phyloP scores from a whole-genome alignment of 1,140 invertebrate genomes.

The Mactra quadrangularis region DNA sequence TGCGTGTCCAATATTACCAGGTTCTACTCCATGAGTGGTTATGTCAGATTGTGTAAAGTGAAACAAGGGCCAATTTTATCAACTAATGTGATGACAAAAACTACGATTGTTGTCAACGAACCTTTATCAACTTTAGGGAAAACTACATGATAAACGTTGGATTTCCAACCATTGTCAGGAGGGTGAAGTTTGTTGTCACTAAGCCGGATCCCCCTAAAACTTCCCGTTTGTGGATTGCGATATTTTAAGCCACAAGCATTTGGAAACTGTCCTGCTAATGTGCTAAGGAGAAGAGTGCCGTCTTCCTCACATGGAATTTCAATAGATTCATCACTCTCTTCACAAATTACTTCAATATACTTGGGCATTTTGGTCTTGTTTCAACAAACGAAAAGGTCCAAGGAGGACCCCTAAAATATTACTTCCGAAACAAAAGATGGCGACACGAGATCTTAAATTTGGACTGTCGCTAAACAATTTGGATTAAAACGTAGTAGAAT shows the following conservation, averaged over 20 bases:
- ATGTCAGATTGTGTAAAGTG: too few relatives aligned
- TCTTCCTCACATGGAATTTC: constrained; percentile 96
- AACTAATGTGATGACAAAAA: too few relatives aligned
- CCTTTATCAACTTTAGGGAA: constrained; percentile 92
- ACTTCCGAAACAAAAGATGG: constrained; percentile 62
- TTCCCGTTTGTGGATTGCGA: constrained; percentile 92
- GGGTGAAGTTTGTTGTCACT: constrained; percentile 94
- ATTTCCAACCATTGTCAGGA: constrained; percentile 94
- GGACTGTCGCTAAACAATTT: too few relatives aligned
- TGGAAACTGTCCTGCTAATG: constrained; percentile 95
- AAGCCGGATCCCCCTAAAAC: constrained; percentile 93
- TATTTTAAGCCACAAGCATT: constrained; percentile 97
- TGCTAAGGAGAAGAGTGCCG: constrained; percentile 93
- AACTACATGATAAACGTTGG: constrained; percentile 94
- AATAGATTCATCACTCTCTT: constrained; percentile 95
- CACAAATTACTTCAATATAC: constrained; percentile 87
- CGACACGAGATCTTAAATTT: constrained; percentile 8
- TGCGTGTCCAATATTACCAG: too few relatives aligned
- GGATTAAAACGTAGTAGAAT: too few relatives aligned
- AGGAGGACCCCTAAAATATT: constrained; percentile 32
- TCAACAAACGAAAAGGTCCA: constrained; percentile 24
- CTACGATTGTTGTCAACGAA: too few relatives aligned
- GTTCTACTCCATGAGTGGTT: too few relatives aligned
- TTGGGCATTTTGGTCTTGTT: constrained; percentile 71
- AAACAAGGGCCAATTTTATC: too few relatives aligned